Base-by-base conservation (phyloP, 2,888 invertebrate genomes). In the Chrysotoxum bicinctum region DNA sequence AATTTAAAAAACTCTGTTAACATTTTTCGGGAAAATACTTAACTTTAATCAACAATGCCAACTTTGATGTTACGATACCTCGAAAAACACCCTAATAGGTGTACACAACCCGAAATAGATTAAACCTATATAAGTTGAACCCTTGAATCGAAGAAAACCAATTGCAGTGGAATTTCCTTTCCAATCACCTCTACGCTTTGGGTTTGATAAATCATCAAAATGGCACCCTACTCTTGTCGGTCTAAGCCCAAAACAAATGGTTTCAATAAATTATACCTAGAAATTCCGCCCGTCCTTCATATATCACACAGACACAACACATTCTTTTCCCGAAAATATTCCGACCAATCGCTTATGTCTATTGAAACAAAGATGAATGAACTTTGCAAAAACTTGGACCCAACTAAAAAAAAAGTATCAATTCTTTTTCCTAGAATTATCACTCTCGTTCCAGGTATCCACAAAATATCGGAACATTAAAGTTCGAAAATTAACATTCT, bases 331-430 rank as follows among this genome's bases (percentile, higher is more conserved):
- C 12, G 32, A 56, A 56, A 58, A 4, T 10, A 21, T 35, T 35
- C 4, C 21, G 21, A 43, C 62, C 62, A 62, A 43, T 62, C 10
- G 7, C 16, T 26, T 40, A n/a, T n/a, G 7, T 2, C n/a, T 16
- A 14, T 19, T 12, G 14, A 37, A 37, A 14, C 14, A 32, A 32
- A 48, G 45, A 48, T 64, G 64, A 64, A 64, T 64, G 64, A 64
- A 64, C 64, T 64, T 64, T 64, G 64, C 64, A 64, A 48, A 64
- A 64, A 62, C 45, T 32, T 8, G 14, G 4, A 26, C 19, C 8
- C 0, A 4, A 50, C 10, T 0, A 45, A 30, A 43, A 45, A 64
- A 64, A 64, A 45, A 16, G 21, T n/a, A 3, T 50, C 35, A 21
- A 32, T 19, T 48, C 32, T 14, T 26, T 45, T 64, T 64, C 32